Conservation (phyloP, 1,140 invertebrate species). For the Antheraea pernyi region DNA sequence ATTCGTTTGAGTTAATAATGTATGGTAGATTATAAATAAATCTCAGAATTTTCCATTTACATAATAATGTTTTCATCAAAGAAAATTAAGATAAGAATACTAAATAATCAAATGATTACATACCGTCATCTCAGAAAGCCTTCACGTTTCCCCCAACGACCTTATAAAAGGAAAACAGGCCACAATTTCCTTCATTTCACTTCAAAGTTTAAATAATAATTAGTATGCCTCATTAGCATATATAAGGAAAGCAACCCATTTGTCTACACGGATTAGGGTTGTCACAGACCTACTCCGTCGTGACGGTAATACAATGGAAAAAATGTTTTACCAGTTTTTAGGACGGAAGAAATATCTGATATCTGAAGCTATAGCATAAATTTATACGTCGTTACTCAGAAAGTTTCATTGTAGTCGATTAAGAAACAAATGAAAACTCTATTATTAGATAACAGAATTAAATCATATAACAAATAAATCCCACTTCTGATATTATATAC, state of each 20-base stretch:
- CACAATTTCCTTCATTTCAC: conserved; percentile 4
- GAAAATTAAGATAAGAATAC: background rate
- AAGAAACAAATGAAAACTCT: too few species aligned
- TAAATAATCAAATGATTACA: background rate
- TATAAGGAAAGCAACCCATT: conserved; percentile 1
- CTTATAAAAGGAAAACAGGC: background rate
- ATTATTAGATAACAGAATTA: too few species aligned
- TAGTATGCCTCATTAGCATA: conserved; percentile 12
- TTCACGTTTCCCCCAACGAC: background rate
- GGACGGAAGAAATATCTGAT: background rate
- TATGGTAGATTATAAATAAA: too few species aligned
- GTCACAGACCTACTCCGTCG: background rate
- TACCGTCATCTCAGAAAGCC: background rate
- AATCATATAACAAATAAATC: too few species aligned
- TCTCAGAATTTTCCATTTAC: background rate
- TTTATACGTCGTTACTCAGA: background rate
- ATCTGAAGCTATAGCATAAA: background rate
- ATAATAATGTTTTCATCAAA: background rate
- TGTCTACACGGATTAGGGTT: conserved; percentile 4
- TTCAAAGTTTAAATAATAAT: conserved; percentile 15
- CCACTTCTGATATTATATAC: too few species aligned
- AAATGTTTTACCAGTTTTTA: background rate
- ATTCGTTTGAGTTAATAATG: too few species aligned
- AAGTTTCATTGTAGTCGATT: too few species aligned
- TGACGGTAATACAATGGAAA: background rate